Conservation (phyloP, 1,140 invertebrate species). For the Anoplophora glabripennis region DNA sequence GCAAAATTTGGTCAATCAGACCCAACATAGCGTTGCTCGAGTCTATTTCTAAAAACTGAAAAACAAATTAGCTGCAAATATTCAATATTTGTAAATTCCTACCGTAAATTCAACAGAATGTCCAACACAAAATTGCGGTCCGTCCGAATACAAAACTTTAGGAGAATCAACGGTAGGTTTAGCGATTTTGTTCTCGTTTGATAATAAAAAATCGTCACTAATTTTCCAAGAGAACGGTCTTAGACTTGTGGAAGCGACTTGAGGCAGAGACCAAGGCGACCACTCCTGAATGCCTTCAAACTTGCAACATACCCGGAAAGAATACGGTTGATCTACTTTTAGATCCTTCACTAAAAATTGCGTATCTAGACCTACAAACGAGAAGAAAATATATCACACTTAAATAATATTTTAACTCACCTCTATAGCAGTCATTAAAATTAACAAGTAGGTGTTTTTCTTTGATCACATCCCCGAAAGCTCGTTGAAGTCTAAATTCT, state of each 20-base stretch:
- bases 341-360: conserved; percentile 38
- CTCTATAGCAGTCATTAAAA: conserved; percentile 37
- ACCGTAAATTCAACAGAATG: conserved; percentile 42
- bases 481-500: conserved; percentile 40
- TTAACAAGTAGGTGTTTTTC: conserved; percentile 27
- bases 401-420: conserved; percentile 4
- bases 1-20: conserved; percentile 21
- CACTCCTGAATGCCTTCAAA: conserved; percentile 37
- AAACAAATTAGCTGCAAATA: not conserved
- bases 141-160: conserved; percentile 32
- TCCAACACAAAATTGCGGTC: conserved; percentile 29
- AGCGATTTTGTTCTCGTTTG: conserved; percentile 36
- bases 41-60: conserved; percentile 41
- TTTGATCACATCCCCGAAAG: conserved; percentile 32
- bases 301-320: conserved; percentile 41
- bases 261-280: conserved; percentile 40
- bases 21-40: conserved; percentile 25
- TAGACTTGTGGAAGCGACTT: conserved; percentile 31
- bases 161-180: conserved; percentile 10
- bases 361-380: conserved; percentile 32
- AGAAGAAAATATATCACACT: not conserved
- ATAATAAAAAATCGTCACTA: conserved; percentile 25
- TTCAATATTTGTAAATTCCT: conserved; percentile 12
- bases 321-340: conserved; percentile 33
- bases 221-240: conserved; percentile 34